phyloP scores from a whole-genome alignment of 2,113 vertebrate species.

The Pluvianellus socialis region DNA sequence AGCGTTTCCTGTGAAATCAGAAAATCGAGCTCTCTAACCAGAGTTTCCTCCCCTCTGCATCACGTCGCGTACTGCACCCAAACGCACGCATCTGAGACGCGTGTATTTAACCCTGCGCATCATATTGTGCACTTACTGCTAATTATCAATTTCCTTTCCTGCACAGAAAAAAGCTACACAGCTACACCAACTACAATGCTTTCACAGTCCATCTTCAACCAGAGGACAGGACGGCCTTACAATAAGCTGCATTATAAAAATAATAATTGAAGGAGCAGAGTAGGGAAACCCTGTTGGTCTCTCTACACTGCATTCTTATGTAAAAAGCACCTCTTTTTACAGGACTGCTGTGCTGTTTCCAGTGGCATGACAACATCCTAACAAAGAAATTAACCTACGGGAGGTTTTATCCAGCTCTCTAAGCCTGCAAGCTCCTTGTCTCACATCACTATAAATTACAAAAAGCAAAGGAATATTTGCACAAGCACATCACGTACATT shows the following conservation, averaged over 20 bases:
- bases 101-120: accelerated
- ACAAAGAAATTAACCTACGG: not conserved
- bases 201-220: accelerated
- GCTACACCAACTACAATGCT: not conserved
- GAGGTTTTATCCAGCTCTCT: not conserved
- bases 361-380: not conserved
- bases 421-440: not conserved
- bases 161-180: not conserved
- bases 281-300: not conserved
- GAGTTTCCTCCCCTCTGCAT: not conserved
- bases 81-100: accelerated
- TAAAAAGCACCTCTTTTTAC: not conserved
- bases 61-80: accelerated
- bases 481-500: not conserved
- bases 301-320: not conserved
- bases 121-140: not conserved
- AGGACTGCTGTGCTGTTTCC: not conserved
- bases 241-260: not conserved
- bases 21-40: not conserved
- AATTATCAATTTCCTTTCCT: not conserved
- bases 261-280: not conserved
- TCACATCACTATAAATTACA: not conserved
- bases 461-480: not conserved
- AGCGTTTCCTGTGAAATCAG: not conserved
- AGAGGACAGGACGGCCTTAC: not conserved